Evolutionary conservation across 1,140 invertebrate genomes (phyloP), one percentile per base, ranked within the genome.

Genomic region (Heliconius hewitsoni): DNA sequence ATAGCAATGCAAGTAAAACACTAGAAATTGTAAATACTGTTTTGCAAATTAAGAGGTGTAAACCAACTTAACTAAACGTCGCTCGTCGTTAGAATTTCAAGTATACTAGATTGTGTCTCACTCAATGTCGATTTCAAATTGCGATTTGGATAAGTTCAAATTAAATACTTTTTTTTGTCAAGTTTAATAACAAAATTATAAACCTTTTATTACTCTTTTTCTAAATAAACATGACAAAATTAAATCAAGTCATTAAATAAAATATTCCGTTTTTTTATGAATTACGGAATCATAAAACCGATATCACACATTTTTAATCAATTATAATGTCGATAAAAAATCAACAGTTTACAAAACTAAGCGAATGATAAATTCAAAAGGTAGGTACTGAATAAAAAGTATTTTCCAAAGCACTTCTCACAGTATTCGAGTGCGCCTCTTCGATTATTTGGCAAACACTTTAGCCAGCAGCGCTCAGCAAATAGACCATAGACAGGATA

Each of bases 71-170:
- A 83, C 74, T 83, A 76, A 81, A 85, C 50, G 18, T 52, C 18
- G 50, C 83, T 81, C 83, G 82, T 82, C 86, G 79, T 85, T 52
- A 42, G 55, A 30, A 46, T 18, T n/a, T 57, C n/a, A 19, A 72
- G 76, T 46, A n/a, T 16, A 39, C 71, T 75, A 11, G 52, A 60
- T 70, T 72, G 71, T 73, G 46, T 55, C 52, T 34, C 60, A 46
- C 27, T 18, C 37, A 66, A 42, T 34, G 71, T 42, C 46, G 57
- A 74, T 78, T 60, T n/a, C 5, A 39, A 57, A 19, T 72, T 30
- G 16, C 77, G 73, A 57, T 72, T 42, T 66, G 30, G 18, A 30
- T 77, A 34, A 57, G 52, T 55, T 74, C 8, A 50, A 55, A 9
- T 60, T 60, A 60, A 23, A 60, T 27, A 60, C 9, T 13, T 46